Percentiles rank a stretch among this genome's conserved stretches.
Evolutionary conservation across 2,113 vertebrate species (phyloP).

Genomic region (Anthoscopus minutus): DNA sequence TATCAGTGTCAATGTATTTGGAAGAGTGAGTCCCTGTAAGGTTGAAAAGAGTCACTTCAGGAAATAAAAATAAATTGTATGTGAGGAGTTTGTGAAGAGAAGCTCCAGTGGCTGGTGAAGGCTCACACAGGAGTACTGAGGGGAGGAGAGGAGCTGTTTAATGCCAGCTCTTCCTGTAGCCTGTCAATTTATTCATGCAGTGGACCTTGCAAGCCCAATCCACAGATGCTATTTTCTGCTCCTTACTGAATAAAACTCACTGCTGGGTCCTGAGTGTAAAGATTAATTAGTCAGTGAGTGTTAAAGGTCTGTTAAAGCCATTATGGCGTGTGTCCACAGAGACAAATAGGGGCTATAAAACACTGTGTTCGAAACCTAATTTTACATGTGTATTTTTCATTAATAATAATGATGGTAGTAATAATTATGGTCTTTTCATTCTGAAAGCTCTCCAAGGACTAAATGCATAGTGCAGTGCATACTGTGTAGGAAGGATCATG

Average conservation of each 20-base stretch:
- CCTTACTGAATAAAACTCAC: slow-evolving; percentile 39
- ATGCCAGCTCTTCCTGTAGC: slow-evolving; percentile 17
- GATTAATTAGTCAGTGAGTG: slow-evolving; percentile 53
- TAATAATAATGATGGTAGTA: slow-evolving; percentile 56
- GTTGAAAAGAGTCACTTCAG: slow-evolving; percentile 54
- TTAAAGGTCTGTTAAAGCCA: slow-evolving; percentile 59
- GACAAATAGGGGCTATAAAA: slow-evolving; percentile 52
- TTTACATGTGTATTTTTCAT: slow-evolving; percentile 58
- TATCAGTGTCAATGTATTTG: slow-evolving; percentile 1
- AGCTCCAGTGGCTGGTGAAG: slow-evolving; percentile 40
- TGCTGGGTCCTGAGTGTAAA: slow-evolving; percentile 36
- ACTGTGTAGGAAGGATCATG: background rate
- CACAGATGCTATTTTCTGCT: slow-evolving; percentile 48
- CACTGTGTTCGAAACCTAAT: slow-evolving; percentile 48
- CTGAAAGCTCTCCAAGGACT: slow-evolving; percentile 49
- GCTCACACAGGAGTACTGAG: background rate
- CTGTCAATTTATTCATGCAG: slow-evolving; percentile 59
- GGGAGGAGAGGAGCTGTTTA: slow-evolving; percentile 24
- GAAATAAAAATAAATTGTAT: slow-evolving; percentile 62
- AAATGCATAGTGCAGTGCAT: background rate
- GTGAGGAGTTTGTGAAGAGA: slow-evolving; percentile 46
- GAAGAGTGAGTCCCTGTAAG: slow-evolving; percentile 55
- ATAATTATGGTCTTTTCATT: slow-evolving; percentile 41
- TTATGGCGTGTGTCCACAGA: slow-evolving; percentile 17
- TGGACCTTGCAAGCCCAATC: slow-evolving; percentile 53